Conservation (phyloP, 92 coral and sea anemone species). For the Scolanthus callimorphus region DNA sequence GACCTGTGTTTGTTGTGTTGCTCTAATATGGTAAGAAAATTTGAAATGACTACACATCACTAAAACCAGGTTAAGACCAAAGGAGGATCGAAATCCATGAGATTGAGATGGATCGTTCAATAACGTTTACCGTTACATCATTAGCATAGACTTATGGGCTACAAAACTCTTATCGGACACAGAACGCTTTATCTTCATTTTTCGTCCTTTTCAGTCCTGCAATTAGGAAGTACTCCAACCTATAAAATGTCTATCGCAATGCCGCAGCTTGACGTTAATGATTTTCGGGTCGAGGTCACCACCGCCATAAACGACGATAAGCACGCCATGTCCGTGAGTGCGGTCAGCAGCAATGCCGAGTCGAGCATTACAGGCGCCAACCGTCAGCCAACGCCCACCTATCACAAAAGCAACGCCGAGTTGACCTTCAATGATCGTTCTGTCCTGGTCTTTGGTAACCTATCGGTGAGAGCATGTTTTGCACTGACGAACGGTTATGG, state of each 20-base stretch:
- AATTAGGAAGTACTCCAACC: constrained; percentile 46
- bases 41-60: neutral
- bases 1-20: no score
- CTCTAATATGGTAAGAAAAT: neutral
- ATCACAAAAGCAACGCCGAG: constrained; percentile 52
- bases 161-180: no score
- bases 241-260: constrained; percentile 69
- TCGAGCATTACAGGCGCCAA: constrained; percentile 24
- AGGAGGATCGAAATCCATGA: no score
- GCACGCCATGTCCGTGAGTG: constrained; percentile 62
- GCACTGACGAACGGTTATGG: no score
- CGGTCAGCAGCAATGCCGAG: constrained; percentile 24
- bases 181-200: no score
- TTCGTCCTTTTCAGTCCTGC: constrained; percentile 43
- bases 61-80: neutral
- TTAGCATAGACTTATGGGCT: no score
- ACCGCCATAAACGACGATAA: constrained; percentile 87
- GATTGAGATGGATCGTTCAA: no score
- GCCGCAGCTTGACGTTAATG: constrained; percentile 76
- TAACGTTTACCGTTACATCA: neutral
- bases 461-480: constrained; percentile 83
- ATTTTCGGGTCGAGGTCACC: constrained; percentile 65
- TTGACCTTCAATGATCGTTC: constrained; percentile 68
- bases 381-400: constrained; percentile 17
- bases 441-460: constrained; percentile 75